Base-by-base conservation (phyloP, 1,140 invertebrate genomes). In the Rhagoletis pomonella region DNA sequence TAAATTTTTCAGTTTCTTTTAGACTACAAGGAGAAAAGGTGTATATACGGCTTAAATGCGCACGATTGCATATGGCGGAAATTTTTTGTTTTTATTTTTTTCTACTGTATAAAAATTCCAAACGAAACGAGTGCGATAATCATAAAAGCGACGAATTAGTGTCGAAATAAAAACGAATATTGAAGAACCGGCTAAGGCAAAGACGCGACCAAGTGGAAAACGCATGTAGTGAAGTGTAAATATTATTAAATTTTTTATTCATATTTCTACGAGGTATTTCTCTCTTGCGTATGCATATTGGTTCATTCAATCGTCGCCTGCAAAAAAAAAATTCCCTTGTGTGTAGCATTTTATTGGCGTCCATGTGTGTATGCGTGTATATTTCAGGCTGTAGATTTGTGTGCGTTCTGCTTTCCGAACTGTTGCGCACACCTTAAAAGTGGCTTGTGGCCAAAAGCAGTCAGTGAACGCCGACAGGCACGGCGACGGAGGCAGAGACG, bases 51-150 rank as follows among this genome's bases (percentile, higher is more conserved):
- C 29, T 81, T 29, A 81, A 81, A 81, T 47, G 73, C 73, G 73
- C 17, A 81, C 73, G 73, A 81, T 81, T 81, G 73, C 73, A 81
- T 81, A 81, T 81, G 73, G 73, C 73, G 73, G 73, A 81, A 81
- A 55, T 81, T 81, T 81, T 81, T 81, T 81, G 73, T 81, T 81
- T 81, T 81, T 81, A 81, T 81, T 81, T 81, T 81, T 81, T 81
- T 81, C 73, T 81, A 81, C 73, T 81, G 17, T 10, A 81, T 81
- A 81, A 55, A 81, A 81, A 81, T 55, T 81, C 55, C n/a, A 81
- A 81, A 81, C 73, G 73, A 81, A 81, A 81, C 73, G 73, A 81
- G 47, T 81, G 73, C 47, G 73, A 81, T 81, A 5, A 81, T 29
- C 47, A 58, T 29, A 50, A 81, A 55, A 29, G 5, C 19, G 47